These are phyloP conservation scores for Bellardia pandia DNA, from an alignment of 2,888 invertebrate genomes.

Conservation along the genomic window DNA sequence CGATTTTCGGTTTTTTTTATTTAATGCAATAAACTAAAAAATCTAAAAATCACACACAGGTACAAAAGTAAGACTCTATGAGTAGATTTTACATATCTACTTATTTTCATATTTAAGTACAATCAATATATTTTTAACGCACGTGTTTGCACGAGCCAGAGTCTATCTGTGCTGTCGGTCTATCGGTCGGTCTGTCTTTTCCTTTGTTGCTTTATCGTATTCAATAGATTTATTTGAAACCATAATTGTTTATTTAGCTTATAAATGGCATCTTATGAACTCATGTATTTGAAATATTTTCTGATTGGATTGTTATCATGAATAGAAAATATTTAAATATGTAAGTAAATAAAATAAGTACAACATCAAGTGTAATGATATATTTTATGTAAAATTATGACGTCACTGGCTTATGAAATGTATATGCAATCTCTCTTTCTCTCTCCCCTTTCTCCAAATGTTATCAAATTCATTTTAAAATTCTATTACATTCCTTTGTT, in stretches of 20 bases:
- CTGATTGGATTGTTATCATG: slow-evolving; percentile 19
- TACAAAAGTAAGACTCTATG: no score
- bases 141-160: not conserved
- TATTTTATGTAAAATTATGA: not conserved
- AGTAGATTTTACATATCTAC: no score
- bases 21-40: no score
- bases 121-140: not conserved
- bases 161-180: not conserved
- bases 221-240: slow-evolving; percentile 14
- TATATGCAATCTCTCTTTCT: not conserved
- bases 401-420: not conserved
- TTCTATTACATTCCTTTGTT: not conserved
- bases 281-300: slow-evolving; percentile 32
- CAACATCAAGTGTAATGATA: not conserved
- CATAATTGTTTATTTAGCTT: slow-evolving; percentile 19
- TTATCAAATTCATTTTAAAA: not conserved
- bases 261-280: slow-evolving; percentile 22
- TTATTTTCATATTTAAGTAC: not conserved
- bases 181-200: not conserved
- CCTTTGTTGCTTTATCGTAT: not conserved
- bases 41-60: not conserved
- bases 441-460: not conserved
- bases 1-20: no score
- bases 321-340: not conserved
- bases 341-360: not conserved